phyloP scores from a whole-genome alignment of 35 echinoderm and acorn worm genomes.

The Heliocidaris tuberculata region DNA sequence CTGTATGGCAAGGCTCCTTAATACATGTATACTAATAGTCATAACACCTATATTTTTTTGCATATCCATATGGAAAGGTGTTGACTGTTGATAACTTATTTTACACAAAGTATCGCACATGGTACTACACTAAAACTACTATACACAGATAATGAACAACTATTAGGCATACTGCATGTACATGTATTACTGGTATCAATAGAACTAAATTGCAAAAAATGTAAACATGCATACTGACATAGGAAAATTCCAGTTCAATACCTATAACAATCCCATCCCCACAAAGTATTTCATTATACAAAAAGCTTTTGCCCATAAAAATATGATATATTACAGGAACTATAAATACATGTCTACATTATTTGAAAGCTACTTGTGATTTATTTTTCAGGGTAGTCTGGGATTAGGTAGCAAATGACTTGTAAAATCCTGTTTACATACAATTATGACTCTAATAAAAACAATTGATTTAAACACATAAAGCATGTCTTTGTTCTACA shows the following conservation, averaged over 20 bases:
- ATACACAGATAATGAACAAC: too few relatives aligned
- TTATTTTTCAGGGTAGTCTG: neutral
- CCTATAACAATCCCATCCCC: neutral
- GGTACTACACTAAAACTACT: too few relatives aligned
- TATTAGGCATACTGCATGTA: too few relatives aligned
- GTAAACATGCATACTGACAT: too few relatives aligned
- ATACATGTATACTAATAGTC: too few relatives aligned
- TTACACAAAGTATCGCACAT: neutral
- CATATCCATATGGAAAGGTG: neutral
- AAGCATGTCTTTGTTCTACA: too few relatives aligned
- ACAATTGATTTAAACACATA: too few relatives aligned
- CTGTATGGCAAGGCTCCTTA: too few relatives aligned
- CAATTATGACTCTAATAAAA: neutral
- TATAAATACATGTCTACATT: neutral
- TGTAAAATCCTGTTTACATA: neutral
- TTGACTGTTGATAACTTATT: neutral
- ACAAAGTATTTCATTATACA: neutral
- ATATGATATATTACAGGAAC: neutral
- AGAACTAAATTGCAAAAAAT: too few relatives aligned
- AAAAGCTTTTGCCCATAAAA: neutral
- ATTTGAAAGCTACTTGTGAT: neutral
- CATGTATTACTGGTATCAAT: too few relatives aligned
- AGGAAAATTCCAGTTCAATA: too few relatives aligned
- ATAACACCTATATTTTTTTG: too few relatives aligned
- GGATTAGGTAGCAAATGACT: neutral